Conservation (phyloP, 2,888 invertebrate genomes). For the Nomada ferruginata region DNA sequence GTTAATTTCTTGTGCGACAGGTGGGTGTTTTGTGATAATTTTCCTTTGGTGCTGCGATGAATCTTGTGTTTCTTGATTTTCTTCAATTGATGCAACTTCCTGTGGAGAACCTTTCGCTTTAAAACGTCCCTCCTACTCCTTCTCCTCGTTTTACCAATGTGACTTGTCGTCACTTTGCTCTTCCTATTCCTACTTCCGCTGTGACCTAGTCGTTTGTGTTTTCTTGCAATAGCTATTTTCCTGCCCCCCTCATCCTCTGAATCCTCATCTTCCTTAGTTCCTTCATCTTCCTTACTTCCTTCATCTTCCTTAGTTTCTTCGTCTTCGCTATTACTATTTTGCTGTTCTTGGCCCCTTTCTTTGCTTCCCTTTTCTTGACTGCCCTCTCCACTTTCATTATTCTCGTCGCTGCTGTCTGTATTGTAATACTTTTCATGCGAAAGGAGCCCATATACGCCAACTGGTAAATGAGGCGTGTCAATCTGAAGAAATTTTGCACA, state of each 20-base stretch:
- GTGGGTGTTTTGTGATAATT: not conserved
- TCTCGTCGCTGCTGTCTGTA: slow-evolving; percentile 39
- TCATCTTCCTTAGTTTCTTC: slow-evolving; percentile 10
- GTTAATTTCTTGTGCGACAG: not conserved
- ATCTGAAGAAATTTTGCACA: slow-evolving; percentile 20
- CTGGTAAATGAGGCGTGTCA: not conserved
- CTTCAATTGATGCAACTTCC: not conserved
- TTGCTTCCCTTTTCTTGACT: slow-evolving; percentile 50
- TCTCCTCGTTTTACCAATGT: not conserved
- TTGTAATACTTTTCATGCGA: fast-evolving
- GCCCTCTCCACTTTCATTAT: slow-evolving; percentile 39
- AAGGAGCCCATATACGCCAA: not conserved
- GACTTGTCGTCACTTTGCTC: not conserved
- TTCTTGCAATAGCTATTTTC: not conserved
- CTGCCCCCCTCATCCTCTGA: not conserved
- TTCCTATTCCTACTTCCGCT: not conserved
- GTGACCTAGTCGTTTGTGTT: slow-evolving; percentile 6
- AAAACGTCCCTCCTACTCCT: slow-evolving; percentile 20
- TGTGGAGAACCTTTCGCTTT: not conserved
- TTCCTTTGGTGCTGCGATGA: not conserved
- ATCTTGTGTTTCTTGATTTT: slow-evolving; percentile 1
- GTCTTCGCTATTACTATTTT: not conserved
- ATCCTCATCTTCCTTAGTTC: not conserved
- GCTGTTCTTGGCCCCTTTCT: not conserved
- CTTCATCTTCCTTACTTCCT: not conserved